A percentile compares a stretch with the other conserved stretches of the same genome.
phyloP scores from a whole-genome alignment of 2,888 invertebrate species.

The Malachius bipustulatus region DNA sequence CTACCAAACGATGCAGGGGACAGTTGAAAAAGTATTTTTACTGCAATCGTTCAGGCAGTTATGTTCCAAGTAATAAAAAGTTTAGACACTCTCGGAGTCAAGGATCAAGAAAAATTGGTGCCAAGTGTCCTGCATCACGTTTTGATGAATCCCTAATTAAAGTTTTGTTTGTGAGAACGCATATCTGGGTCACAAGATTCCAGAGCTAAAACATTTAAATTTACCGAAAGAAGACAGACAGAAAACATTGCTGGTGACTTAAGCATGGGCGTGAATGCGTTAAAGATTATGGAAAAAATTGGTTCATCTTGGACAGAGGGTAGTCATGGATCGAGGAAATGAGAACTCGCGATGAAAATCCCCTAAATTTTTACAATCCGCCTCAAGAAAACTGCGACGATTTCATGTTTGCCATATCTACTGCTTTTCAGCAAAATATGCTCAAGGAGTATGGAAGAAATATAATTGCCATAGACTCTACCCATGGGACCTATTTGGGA shows the following conservation, averaged over 20 bases:
- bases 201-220: constrained; percentile 2
- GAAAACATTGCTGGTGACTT: constrained; percentile 2
- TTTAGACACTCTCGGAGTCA: constrained; percentile 1
- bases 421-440: constrained; percentile 2
- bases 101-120: constrained; percentile 1
- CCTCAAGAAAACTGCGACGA: constrained; percentile 3
- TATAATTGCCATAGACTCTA: constrained; percentile 2
- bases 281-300: constrained; percentile 1
- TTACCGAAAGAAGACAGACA: constrained; percentile 1
- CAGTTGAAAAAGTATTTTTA: constrained; percentile 1
- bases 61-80: neutral
- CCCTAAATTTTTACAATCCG: neutral
- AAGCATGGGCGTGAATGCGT: constrained; percentile 1
- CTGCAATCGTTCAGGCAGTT: constrained; percentile 2
- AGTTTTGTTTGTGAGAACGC: constrained; percentile 3
- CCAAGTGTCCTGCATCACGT: constrained; percentile 3
- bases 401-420: neutral
- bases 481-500: no score
- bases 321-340: constrained; percentile 1
- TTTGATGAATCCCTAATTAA: constrained; percentile 3
- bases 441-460: neutral
- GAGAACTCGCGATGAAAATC: constrained; percentile 1
- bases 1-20: neutral
- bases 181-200: constrained; percentile 3
- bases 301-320: neutral